Evolutionary conservation across 2,113 vertebrate species (phyloP).

Genomic region (Ctenodactylus gundi): DNA sequence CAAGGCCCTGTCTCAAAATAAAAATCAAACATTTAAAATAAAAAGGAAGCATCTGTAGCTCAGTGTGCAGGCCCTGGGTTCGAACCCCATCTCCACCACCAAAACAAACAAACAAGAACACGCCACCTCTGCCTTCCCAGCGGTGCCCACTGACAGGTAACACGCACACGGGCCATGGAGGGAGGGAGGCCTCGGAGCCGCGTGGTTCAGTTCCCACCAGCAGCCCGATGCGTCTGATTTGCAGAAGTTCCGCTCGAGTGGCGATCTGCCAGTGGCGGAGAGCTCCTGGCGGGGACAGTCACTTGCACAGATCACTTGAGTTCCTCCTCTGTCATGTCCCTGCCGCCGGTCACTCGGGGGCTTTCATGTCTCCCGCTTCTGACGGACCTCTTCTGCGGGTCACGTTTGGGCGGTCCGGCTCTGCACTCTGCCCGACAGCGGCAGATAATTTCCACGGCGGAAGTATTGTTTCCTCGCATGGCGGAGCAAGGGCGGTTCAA

Average conservation of each 20-base stretch:
- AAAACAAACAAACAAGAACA: no score
- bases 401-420: constrained; percentile 89
- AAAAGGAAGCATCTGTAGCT: no score
- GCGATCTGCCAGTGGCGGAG: constrained; percentile 91
- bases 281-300: constrained; percentile 87
- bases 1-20: no score
- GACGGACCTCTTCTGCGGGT: constrained; percentile 92
- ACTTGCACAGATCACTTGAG: constrained; percentile 89
- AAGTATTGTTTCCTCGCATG: constrained; percentile 88
- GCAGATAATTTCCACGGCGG: constrained; percentile 95
- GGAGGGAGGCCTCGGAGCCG: constrained; percentile 80
- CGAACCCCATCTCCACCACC: no score
- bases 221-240: constrained; percentile 88
- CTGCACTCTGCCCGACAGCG: constrained; percentile 92
- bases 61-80: no score
- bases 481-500: constrained; percentile 91
- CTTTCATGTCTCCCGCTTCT: constrained; percentile 94
- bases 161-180: no score
- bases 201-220: no score
- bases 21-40: no score
- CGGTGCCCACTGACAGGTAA: no score
- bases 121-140: no score
- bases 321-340: constrained; percentile 89
- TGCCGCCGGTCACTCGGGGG: constrained; percentile 94
- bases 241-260: constrained; percentile 91